These are phyloP conservation scores for Aldabrachelys gigantea DNA, from an alignment of 2,113 vertebrate species.

Conservation along the genomic window DNA sequence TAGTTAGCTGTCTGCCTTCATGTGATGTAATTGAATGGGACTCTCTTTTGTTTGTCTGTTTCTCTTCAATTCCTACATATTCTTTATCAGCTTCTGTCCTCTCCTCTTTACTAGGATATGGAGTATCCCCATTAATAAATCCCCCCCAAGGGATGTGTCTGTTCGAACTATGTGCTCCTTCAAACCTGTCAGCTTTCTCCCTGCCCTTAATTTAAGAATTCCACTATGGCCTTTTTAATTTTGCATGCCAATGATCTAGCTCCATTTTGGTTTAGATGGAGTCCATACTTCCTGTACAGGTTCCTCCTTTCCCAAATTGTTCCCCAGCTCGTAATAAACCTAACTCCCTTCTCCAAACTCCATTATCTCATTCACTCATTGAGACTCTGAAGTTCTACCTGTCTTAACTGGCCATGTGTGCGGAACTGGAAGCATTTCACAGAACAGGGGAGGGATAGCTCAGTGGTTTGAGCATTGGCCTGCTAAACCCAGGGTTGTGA, in stretches of 20 bases:
- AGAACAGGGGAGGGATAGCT: background rate
- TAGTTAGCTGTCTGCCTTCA: background rate
- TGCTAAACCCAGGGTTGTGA: too few species aligned
- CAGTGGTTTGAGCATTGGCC: too few species aligned
- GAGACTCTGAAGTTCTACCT: background rate
- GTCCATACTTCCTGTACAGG: background rate
- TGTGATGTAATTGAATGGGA: background rate
- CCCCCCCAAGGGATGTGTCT: background rate
- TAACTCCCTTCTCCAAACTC: background rate
- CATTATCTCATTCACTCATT: background rate
- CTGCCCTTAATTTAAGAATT: background rate
- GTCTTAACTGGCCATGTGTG: background rate
- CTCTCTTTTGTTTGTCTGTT: background rate
- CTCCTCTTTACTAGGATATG: background rate
- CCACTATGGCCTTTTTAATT: background rate
- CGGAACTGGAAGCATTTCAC: background rate
- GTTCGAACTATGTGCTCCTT: background rate
- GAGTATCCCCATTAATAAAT: background rate
- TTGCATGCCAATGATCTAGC: background rate
- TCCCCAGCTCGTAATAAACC: background rate
- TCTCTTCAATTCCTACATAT: background rate
- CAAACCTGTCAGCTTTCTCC: background rate
- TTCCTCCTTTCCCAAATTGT: background rate
- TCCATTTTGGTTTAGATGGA: background rate
- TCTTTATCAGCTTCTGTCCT: background rate